Base-by-base conservation (phyloP, 2,888 invertebrate genomes). In the Esperia sulphurella region DNA sequence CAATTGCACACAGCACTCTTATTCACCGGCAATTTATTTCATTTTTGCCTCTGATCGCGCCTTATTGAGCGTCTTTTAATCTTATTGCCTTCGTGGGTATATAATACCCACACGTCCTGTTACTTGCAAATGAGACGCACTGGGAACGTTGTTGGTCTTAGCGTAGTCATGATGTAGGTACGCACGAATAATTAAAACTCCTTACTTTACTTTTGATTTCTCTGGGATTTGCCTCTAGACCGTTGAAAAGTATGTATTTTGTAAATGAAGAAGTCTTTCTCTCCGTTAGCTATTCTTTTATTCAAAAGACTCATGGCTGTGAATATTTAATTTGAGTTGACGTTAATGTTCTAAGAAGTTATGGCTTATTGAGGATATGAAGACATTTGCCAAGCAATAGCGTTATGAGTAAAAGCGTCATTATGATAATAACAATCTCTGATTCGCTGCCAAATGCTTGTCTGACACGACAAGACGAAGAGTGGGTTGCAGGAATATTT, bases 41-140 rank as follows among this genome's bases (percentile, higher is more conserved):
- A 89, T 89, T 89, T 89, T 89, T 88, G 88, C 86, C 73, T 88
- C 80, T 85, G 88, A 86, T 84, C 86, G 86, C 87, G 85, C 88
- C 88, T 88, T 89, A 89, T 88, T 85, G 85, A 85, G 87, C 69
- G 79, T 71, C 79, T 87, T 88, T 88, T 89, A 85, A 83, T 88
- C 83, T 86, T 86, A 80, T 86, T 87, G 82, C 81, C 83, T 82
- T 80, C 83, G 82, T 82, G 84, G 83, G 82, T 84, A 86, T 83
- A 87, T 87, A 87, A 87, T 88, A 87, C 21, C 21, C n/a, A n/a
- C 84, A 79, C 80, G 79, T 79, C 78, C 82, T 86, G 88, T 83
- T 81, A 80, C 84, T 89, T 89, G 88, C 89, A 89, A 89, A 89
- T 89, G 88, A 87, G 88, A 86, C 82, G 82, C 80, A 75, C 75